Evolutionary conservation across 2,797 vertebrate genomes (phyloP), one percentile per base, ranked within the genome.

Genomic region (Danio albolineatus): DNA sequence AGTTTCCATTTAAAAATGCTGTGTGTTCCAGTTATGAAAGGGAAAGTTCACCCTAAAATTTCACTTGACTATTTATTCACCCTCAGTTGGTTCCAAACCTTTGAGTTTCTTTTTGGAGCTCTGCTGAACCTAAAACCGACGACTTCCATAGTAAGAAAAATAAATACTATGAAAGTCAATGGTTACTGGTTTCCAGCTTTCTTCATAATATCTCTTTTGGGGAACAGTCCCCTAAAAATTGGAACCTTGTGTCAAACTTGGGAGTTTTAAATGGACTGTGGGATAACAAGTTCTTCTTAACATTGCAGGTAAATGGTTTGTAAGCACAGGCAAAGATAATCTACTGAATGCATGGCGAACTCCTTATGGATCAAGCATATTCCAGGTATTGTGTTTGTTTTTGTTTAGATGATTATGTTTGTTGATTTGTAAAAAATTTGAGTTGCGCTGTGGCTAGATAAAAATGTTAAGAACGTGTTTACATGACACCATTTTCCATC

Each of bases 321-420:
- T 95, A 83, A 95, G 94, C 90, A 95, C 94, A 64, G 94, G 94
- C 71, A 95, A 95, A 88, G 94, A 95, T 91, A 95, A 95, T 82
- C 91, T 95, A 81, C 92, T 95, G 84, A 95, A 95, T 14, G 94
- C 94, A 21, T 95, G 94, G 94, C 91, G 94, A 91, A 95, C 94
- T 84, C 94, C 94, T 2, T 95, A 95, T 13, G 94, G 94, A 3
- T 94, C 94, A 87, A 95, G 94, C 89, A 95, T 95, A 88, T 95
- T 95, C 91, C 94, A 95, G 93, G 94, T 95, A 90, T 53, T n/a
- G 10, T 13, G 21, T 8, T 57, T 28, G 28, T 48, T 39, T 75
- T 54, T 53, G 51, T 44, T 65, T 61, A 13, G 3, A 21, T 17
- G 70, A 38, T 66, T 5, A 13, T 49, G 13, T 9, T 43, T 48